Conservation (phyloP, 2,888 invertebrate genomes). For the Odontocerum albicorne region DNA sequence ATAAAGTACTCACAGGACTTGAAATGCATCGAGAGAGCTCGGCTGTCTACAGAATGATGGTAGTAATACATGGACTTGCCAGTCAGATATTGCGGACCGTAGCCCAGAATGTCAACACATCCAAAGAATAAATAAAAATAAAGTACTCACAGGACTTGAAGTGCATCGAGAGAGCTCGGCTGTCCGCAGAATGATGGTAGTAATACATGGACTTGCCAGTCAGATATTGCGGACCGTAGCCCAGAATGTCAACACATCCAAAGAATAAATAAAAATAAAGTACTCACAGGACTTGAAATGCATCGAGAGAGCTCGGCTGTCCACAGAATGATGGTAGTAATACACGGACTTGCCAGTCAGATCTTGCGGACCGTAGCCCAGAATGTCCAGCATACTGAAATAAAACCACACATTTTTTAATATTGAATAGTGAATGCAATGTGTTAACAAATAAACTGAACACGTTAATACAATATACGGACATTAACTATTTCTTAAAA, state of each 20-base stretch:
- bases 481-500: too few species aligned
- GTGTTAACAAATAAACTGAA: too few species aligned
- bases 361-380: slow-evolving; percentile 83
- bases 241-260: slow-evolving; percentile 77
- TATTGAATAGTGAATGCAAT: too few species aligned
- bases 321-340: slow-evolving; percentile 88
- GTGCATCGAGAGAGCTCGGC: slow-evolving; percentile 75
- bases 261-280: too few species aligned
- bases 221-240: slow-evolving; percentile 80
- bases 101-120: slow-evolving; percentile 81
- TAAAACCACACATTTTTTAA: too few species aligned
- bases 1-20: slow-evolving; percentile 83
- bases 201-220: slow-evolving; percentile 85
- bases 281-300: slow-evolving; percentile 93
- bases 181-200: slow-evolving; percentile 89
- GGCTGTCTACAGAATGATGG: slow-evolving; percentile 86
- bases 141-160: slow-evolving; percentile 91
- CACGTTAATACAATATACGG: too few species aligned
- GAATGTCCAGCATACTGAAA: slow-evolving; percentile 75
- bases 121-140: too few species aligned
- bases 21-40: slow-evolving; percentile 79
- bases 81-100: slow-evolving; percentile 76
- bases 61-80: slow-evolving; percentile 87
- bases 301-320: slow-evolving; percentile 77
- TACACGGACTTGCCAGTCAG: slow-evolving; percentile 84